These are phyloP conservation scores for Hydriomena furcata DNA, from an alignment of 2,888 invertebrate genomes.

Conservation along the genomic window DNA sequence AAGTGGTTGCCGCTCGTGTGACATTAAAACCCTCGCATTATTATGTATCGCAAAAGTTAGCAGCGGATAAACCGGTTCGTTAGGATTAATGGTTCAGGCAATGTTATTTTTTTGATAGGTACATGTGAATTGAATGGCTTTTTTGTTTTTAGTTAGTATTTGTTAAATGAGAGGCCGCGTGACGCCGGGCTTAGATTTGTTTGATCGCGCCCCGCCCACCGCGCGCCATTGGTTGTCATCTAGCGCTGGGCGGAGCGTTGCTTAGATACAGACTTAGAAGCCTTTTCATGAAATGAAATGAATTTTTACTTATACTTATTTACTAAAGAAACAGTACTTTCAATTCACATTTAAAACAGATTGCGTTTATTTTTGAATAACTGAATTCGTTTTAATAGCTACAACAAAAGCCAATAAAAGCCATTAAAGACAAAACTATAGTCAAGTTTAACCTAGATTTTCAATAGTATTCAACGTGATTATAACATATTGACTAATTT, in stretches of 20 bases:
- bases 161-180: conserved; percentile 25
- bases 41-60: conserved; percentile 55
- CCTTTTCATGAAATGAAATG: conserved; percentile 52
- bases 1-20: conserved; percentile 66
- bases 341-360: too few species aligned
- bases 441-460: too few species aligned
- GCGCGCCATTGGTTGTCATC: conserved; percentile 68
- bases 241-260: conserved; percentile 73
- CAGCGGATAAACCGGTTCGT: conserved; percentile 48
- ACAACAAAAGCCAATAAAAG: too few species aligned
- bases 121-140: conserved; percentile 11
- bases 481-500: too few species aligned
- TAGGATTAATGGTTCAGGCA: conserved; percentile 27
- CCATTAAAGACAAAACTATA: too few species aligned
- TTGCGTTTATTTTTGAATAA: too few species aligned
- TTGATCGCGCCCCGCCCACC: conserved; percentile 67
- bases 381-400: too few species aligned
- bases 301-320: conserved; percentile 35
- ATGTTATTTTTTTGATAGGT: conserved; percentile 20
- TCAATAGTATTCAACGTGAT: too few species aligned
- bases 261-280: conserved; percentile 76
- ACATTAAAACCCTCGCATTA: conserved; percentile 63
- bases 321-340: too few species aligned
- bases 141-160: conserved; percentile 26
- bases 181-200: conserved; percentile 64